These are phyloP conservation scores for Balearica regulorum DNA, from an alignment of 2,797 vertebrate species.

Conservation along the genomic window DNA sequence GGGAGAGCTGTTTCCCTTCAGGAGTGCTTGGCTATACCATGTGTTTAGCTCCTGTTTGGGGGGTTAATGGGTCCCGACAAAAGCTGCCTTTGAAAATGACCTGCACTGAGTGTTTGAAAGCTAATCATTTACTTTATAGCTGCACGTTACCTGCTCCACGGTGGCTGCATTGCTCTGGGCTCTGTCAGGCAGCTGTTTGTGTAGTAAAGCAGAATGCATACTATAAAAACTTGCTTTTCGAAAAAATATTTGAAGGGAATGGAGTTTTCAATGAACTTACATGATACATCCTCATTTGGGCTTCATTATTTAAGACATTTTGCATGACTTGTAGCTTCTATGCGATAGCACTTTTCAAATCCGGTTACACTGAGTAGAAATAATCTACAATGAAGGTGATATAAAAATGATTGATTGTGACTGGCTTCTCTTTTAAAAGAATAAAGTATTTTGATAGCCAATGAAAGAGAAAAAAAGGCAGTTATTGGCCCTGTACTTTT, in stretches of 20 bases:
- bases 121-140: not conserved
- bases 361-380: not conserved
- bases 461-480: not conserved
- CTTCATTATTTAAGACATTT: constrained; percentile 45
- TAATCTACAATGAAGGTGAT: constrained; percentile 4
- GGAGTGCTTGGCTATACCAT: not conserved
- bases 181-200: not conserved
- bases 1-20: not conserved
- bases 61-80: not conserved
- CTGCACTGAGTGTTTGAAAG: not conserved
- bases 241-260: not conserved
- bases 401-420: constrained; percentile 33
- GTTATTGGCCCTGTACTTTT: not conserved
- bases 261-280: not conserved
- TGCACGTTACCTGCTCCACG: not conserved
- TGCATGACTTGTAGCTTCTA: constrained; percentile 19
- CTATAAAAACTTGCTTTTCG: not conserved
- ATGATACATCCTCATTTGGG: constrained; percentile 2
- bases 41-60: not conserved
- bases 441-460: constrained; percentile 24
- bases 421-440: constrained; percentile 11
- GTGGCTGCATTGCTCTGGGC: not conserved
- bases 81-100: constrained; percentile 2
- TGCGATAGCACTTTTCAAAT: constrained; percentile 21
- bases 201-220: not conserved